These are phyloP conservation scores for Drosophila nigricruria DNA, from an alignment of 2,888 invertebrate species.

Conservation along the genomic window DNA sequence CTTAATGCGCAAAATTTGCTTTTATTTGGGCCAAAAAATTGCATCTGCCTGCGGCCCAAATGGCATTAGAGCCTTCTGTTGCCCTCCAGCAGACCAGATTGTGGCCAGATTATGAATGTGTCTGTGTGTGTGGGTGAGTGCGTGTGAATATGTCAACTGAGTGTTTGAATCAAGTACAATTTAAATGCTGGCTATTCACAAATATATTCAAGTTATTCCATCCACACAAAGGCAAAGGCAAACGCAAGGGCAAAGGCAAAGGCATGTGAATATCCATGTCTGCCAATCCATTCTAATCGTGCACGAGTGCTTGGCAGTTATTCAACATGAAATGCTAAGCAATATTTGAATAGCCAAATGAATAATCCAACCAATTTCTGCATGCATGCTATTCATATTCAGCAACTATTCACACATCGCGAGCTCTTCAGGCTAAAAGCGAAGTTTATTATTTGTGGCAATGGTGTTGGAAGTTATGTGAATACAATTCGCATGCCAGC, in stretches of 20 bases:
- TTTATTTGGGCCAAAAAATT: constrained; percentile 48
- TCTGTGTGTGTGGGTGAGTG: constrained; percentile 1
- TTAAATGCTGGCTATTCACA: constrained; percentile 6
- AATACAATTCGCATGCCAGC: constrained; percentile 13
- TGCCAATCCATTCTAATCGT: not conserved
- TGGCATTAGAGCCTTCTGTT: constrained; percentile 41
- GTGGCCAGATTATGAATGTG: constrained; percentile 5
- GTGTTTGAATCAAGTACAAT: constrained; percentile 9
- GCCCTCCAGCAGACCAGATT: constrained; percentile 19
- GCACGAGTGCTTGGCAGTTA: not conserved
- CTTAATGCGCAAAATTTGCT: constrained; percentile 68
- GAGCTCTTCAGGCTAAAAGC: not conserved
- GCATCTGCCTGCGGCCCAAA: constrained; percentile 58
- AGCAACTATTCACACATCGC: constrained; percentile 30
- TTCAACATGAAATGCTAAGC: not conserved
- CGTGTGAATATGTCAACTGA: constrained; percentile 4
- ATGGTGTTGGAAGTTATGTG: constrained; percentile 23
- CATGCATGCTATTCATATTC: not conserved
- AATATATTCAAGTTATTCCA: constrained; percentile 13
- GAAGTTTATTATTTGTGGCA: constrained; percentile 17
- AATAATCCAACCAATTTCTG: not conserved
- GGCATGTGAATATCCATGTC: not conserved
- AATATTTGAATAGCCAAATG: constrained; percentile 6
- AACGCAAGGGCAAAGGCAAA: not conserved
- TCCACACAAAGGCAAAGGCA: too few species aligned